Base-by-base conservation (phyloP, 2,113 vertebrate genomes). In the Takifugu flavidus region DNA sequence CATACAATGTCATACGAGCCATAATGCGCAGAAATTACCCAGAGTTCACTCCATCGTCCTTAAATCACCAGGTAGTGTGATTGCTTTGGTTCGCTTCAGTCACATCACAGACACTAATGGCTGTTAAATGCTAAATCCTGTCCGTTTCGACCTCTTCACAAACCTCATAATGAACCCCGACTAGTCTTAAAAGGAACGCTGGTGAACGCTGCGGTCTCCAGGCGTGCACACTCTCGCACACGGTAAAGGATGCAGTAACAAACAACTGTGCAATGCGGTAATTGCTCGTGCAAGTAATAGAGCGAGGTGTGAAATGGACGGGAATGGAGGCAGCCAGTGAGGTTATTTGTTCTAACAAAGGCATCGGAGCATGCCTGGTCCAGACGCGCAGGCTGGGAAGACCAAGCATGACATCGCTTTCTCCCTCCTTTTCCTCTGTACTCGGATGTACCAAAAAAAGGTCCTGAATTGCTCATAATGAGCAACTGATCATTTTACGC, bases 401-500 rank as follows among this genome's bases (percentile, higher is more conserved):
- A 73, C 64, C 53, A 58, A 77, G 72, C 77, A 50, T 71, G 73
- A 68, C 75, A 70, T 75, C 65, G 54, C 50, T 60, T 69, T 56
- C 29, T 50, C 54, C 25, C 70, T 51, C 66, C 59, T 72, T 57
- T 62, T 1, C 3, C 59, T 49, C 54, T 59, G 45, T 73, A 74
- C 25, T 53, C 39, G 0, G 28, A 75, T 53, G 58, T 45, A 34
- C 13, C 5, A 12, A n/a, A 15, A n/a, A 47, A 47, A 5, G 59
- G 47, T 72, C 58, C 65, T 64, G 29, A 62, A 25, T 49, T 31
- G 27, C 26, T 78, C 73, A 62, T 84, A 82, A 85, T 85, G 79
- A 85, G 78, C 74, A 77, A 81, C 87, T 86, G 79, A 83, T 89
- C 73, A 80, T 84, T 63, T 69, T 67, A 65, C 77, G 67, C 64